Conservation (phyloP, 2,797 vertebrate species). For the Manis crassicaudata region DNA sequence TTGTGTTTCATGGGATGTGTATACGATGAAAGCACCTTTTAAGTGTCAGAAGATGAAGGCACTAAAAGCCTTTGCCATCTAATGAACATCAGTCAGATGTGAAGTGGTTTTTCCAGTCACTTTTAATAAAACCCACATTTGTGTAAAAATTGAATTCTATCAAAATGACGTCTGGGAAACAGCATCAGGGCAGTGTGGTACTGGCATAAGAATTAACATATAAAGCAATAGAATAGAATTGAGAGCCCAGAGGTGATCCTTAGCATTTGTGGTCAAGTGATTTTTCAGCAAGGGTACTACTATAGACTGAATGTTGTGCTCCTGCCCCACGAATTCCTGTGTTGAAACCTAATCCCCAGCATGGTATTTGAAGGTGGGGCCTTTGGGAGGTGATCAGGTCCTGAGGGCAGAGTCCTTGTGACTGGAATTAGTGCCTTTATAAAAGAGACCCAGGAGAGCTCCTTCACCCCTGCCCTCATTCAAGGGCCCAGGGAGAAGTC, state of each 20-base stretch:
- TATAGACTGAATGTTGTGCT: not conserved
- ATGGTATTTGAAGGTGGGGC: not conserved
- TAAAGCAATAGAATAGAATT: not conserved
- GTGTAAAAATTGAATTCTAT: not conserved
- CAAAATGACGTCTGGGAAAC: not conserved
- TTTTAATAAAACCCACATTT: not conserved
- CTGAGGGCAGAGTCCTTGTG: not conserved
- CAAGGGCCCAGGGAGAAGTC: not conserved
- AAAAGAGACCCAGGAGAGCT: not conserved
- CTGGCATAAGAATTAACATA: not conserved
- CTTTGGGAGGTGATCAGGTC: not conserved
- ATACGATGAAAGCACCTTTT: not conserved
- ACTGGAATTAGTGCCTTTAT: not conserved
- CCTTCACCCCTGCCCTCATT: not conserved
- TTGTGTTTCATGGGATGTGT: not conserved
- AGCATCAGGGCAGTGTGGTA: not conserved
- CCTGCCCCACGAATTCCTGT: not conserved
- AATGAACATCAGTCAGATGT: not conserved
- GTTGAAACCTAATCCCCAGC: not conserved
- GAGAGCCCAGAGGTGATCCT: not conserved
- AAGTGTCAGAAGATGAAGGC: not conserved
- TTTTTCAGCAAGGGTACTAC: not conserved
- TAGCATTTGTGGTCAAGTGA: not conserved
- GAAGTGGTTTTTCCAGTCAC: not conserved
- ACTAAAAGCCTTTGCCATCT: conserved; percentile 15